These are phyloP conservation scores for Scolopax rusticola DNA, from an alignment of 2,797 vertebrate genomes.

Conservation along the genomic window DNA sequence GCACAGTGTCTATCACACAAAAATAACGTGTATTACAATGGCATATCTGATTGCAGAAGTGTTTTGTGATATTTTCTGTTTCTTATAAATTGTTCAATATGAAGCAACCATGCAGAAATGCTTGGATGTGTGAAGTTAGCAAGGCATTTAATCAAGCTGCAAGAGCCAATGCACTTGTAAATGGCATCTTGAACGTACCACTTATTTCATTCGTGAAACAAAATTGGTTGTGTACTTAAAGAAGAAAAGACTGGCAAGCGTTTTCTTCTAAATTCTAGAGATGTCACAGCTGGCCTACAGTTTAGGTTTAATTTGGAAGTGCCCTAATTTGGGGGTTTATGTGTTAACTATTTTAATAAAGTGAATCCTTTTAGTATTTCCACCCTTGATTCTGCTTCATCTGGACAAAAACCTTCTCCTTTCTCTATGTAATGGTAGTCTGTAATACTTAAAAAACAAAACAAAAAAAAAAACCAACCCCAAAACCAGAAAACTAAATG, in stretches of 20 bases:
- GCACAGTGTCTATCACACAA: neutral
- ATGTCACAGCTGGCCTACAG: neutral
- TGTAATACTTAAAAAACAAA: neutral
- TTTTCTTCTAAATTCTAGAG: neutral
- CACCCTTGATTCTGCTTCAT: neutral
- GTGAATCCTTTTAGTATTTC: neutral
- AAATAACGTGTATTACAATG: neutral
- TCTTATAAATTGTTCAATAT: constrained; percentile 10
- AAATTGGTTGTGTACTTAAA: neutral
- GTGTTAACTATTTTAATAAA: neutral
- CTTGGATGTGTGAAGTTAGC: constrained; percentile 15
- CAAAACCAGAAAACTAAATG: neutral
- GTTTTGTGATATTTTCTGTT: constrained; percentile 1
- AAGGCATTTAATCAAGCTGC: constrained; percentile 35
- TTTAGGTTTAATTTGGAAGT: neutral
- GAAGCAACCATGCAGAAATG: constrained; percentile 26
- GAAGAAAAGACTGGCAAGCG: neutral
- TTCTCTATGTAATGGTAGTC: neutral
- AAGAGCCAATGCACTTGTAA: constrained; percentile 1
- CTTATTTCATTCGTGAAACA: neutral
- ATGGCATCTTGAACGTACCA: neutral
- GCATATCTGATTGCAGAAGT: neutral
- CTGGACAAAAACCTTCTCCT: neutral
- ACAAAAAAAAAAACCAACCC: no score
- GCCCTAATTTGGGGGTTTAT: neutral